A percentile compares a stretch with the other conserved stretches of the same genome.
Conservation (phyloP, 2,797 vertebrate species). For the Nasua narica region DNA sequence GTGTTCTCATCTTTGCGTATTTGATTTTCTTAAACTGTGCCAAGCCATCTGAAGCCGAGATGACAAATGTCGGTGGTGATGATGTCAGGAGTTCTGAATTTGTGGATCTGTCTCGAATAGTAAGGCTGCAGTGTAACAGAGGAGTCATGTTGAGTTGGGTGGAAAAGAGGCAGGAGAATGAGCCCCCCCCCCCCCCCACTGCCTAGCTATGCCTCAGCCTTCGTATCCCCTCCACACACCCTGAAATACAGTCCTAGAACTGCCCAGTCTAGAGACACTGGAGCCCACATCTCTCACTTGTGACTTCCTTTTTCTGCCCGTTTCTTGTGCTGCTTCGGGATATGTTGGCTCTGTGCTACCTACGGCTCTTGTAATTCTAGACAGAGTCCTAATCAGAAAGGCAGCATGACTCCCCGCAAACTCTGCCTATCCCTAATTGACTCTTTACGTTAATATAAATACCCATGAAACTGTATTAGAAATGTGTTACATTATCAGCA, state of each 20-base stretch:
- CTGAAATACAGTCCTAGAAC: not conserved
- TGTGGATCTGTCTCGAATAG: not conserved
- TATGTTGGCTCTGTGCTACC: not conserved
- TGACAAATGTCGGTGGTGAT: not conserved
- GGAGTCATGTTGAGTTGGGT: accelerated
- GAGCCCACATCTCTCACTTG: not conserved
- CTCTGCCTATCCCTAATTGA: not conserved
- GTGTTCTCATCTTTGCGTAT: not conserved
- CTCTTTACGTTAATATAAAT: not conserved
- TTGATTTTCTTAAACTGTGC: not conserved
- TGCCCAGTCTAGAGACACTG: not conserved
- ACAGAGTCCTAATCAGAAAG: conserved; percentile 15
- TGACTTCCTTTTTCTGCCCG: not conserved
- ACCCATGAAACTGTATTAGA: not conserved
- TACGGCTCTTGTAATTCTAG: not conserved
- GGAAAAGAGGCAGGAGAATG: too few species aligned
- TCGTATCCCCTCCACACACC: accelerated
- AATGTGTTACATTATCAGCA: not conserved
- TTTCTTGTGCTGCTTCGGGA: not conserved
- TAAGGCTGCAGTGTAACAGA: not conserved
- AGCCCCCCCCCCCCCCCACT: accelerated
- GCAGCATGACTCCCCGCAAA: not conserved
- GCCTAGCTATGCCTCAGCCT: accelerated
- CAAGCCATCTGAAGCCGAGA: not conserved
- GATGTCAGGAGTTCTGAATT: not conserved